These are phyloP conservation scores for Anguilla japonica DNA, from an alignment of 2,113 vertebrate species.

Conservation along the genomic window DNA sequence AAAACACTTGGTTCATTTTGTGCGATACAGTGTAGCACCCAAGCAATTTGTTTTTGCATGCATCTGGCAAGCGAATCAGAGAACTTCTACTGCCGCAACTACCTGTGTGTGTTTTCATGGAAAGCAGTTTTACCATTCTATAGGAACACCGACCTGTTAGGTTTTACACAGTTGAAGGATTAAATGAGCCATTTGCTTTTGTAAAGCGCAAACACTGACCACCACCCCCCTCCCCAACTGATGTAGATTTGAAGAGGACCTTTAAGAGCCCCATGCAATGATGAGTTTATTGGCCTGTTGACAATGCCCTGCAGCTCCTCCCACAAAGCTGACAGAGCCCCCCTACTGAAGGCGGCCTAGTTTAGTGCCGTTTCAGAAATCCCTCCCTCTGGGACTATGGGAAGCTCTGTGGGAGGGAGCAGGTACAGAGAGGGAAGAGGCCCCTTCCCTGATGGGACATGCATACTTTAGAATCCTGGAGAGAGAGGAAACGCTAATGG, in stretches of 20 bases:
- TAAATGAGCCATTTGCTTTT: slow-evolving; percentile 17
- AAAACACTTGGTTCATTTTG: neutral
- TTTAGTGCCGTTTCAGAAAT: neutral
- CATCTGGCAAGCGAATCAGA: no score
- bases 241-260: slow-evolving; percentile 23
- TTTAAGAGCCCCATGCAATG: neutral
- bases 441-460: neutral
- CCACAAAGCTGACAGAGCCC: slow-evolving; percentile 17
- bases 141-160: neutral
- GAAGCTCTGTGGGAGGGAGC: neutral
- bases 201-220: neutral
- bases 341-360: neutral
- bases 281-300: slow-evolving; percentile 22
- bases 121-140: neutral
- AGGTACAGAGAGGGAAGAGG: neutral
- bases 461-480: neutral
- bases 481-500: neutral
- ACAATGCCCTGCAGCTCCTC: slow-evolving; percentile 6
- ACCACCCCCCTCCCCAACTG: neutral
- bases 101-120: neutral
- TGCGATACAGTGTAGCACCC: neutral
- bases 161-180: neutral
- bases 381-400: neutral
- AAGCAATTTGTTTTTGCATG: neutral
- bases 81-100: neutral